A percentile compares a stretch with the other conserved stretches of the same genome.
phyloP scores from a whole-genome alignment of 2,113 vertebrate species.

The Passer montanus region DNA sequence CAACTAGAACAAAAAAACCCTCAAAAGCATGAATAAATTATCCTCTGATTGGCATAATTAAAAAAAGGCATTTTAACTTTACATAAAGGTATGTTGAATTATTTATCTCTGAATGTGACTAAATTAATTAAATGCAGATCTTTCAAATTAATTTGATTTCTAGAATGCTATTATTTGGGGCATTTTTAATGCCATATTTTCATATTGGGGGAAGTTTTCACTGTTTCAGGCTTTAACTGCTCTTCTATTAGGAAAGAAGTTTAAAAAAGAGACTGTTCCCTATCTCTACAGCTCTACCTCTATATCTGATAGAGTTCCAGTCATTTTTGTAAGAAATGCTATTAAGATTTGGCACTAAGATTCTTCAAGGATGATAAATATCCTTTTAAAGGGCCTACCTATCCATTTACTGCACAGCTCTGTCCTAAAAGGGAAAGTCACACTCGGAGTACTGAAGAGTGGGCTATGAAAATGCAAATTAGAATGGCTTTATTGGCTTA shows the following conservation, averaged over 20 bases:
- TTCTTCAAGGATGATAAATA: constrained; percentile 75
- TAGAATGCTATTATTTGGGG: accelerated
- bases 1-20: neutral
- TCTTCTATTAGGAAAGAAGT: constrained; percentile 29
- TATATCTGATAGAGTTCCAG: constrained; percentile 71
- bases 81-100: neutral
- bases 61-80: neutral
- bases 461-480: constrained; percentile 75
- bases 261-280: neutral
- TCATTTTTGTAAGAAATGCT: constrained; percentile 71
- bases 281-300: constrained; percentile 34
- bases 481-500: constrained; percentile 55
- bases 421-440: constrained; percentile 71
- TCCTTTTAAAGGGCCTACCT: constrained; percentile 56
- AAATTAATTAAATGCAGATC: neutral
- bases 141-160: neutral
- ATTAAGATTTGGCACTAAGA: constrained; percentile 73
- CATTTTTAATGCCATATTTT: neutral
- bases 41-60: neutral
- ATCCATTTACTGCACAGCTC: constrained; percentile 50
- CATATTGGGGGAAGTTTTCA: neutral
- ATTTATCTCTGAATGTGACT: neutral
- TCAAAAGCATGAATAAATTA: neutral
- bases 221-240: constrained; percentile 12
- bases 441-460: constrained; percentile 36